Base-by-base conservation (phyloP, 37 sponge, comb jelly and placozoan species). In the Amphimedon queenslandica region DNA sequence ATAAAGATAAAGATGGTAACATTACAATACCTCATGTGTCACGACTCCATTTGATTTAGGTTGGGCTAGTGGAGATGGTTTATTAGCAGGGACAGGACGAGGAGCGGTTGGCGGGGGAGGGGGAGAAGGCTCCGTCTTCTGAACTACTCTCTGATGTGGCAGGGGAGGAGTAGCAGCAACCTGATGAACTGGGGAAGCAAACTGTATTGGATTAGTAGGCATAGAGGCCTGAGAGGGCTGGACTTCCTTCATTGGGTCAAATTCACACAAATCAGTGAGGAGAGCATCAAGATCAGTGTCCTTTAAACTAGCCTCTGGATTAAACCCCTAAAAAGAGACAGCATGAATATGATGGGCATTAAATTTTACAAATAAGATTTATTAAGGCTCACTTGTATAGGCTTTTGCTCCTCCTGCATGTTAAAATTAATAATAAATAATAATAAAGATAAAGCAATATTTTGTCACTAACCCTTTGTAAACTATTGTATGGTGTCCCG, bases 281-380 rank as follows among this genome's bases (percentile, higher is more conserved):
- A 91, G 74, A 2, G 78, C 75, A 64, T 91, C 92, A 10, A 91
- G 83, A 57, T 91, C 92, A 33, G 29, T 0, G 23, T 76, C 77
- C 1, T 60, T 11, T 6, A 60, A 6, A 60, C 28, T 60, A 25
- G 24, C 27, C 61, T 60, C 61, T 25, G 27, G 5, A 60, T 60
- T n/a, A n/a, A n/a, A 60, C 5, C 61, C 61, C 61, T 60, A 60
- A n/a, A 25, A 25, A n/a, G 5, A 60, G 5, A n/a, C n/a, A n/a
- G n/a, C n/a, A n/a, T n/a, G 13, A 47, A 18, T 47, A 47, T 47
- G 8, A 18, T 18, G 53, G 8, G 53, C 13, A 47, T 18, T 18
- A 47, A 13, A 18, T 8, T 47, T 13, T 47, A 8, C 8, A 47
- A 47, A 18, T 47, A 47, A 18, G 53, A 18, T 13, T 18, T 13